These are phyloP conservation scores for Amphipoea lucens DNA, from an alignment of 2,888 invertebrate species.

Conservation along the genomic window DNA sequence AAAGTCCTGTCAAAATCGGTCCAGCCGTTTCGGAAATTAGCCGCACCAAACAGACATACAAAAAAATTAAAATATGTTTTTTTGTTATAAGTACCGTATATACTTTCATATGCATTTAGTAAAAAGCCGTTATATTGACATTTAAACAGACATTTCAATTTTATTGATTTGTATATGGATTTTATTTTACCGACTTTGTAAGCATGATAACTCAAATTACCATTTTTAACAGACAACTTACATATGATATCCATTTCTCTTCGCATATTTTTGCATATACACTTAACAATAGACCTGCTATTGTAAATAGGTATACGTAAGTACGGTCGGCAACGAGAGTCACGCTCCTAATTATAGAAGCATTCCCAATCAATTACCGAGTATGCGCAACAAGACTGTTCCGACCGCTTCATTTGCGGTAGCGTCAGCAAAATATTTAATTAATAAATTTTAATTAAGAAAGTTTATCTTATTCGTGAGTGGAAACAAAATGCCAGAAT, in stretches of 20 bases:
- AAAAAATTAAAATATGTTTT: background rate
- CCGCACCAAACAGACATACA: background rate
- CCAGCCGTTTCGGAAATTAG: background rate
- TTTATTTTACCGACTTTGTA: background rate
- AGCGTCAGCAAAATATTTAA: conserved; percentile 75
- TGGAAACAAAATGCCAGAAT: conserved; percentile 20
- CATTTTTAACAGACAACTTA: conserved; percentile 34
- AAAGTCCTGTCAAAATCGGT: background rate
- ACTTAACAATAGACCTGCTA: conserved; percentile 14
- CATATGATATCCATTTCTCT: conserved; percentile 45
- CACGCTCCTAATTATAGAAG: conserved; percentile 90
- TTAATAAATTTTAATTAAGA: conserved; percentile 29
- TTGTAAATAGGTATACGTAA: conserved; percentile 46
- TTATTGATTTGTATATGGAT: background rate
- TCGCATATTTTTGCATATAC: conserved; percentile 47
- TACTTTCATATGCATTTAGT: background rate
- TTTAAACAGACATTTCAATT: background rate
- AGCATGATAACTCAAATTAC: conserved; percentile 32
- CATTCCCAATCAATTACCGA: conserved; percentile 90
- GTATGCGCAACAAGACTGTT: conserved; percentile 81
- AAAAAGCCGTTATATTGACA: background rate
- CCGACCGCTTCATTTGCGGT: conserved; percentile 80
- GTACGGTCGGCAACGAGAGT: conserved; percentile 84
- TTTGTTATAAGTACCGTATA: background rate
- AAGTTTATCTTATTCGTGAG: conserved; percentile 11